Evolutionary conservation across 2,797 vertebrate genomes (phyloP), one percentile per base, ranked within the genome.

Genomic region (Acipenser ruthenus): DNA sequence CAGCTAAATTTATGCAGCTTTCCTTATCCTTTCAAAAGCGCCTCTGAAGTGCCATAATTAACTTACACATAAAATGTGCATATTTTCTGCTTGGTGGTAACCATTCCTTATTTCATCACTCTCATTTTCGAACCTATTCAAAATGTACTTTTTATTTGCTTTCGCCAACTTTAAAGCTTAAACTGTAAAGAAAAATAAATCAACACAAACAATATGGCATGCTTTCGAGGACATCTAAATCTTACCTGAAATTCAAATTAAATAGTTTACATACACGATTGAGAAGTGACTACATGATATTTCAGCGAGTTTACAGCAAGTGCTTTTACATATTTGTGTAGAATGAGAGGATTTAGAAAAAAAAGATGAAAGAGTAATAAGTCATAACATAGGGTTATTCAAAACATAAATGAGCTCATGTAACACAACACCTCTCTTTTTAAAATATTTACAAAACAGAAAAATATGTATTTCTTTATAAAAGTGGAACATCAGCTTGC

Each of bases 41-140:
- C 88, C 91, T 98, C 94, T 97, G 95, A 97, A 97, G 96, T 96
- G 92, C 92, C 90, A 94, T 97, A 97, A 98, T 98, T 97, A 98
- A 97, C 95, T 97, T 94, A 94, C 90, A 91, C 92, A 96, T 94
- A 94, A 97, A 95, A 94, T 95, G 92, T 95, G 92, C 93, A 94
- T 89, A 97, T 98, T 96, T 96, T 96, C 93, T 95, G 94, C 94
- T 93, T 93, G 91, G 91, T 93, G 92, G 93, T 92, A 89, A 93
- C 87, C 89, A 92, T 95, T 95, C 86, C 91, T 94, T 89, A 93
- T 93, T 94, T 94, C 89, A 91, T 88, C 83, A 80, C 84, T 88
- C 91, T 94, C 89, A 89, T 89, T 93, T 89, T 87, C 88, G 85
- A 84, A 84, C 88, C 88, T 85, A 87, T 91, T 85, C 87, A 90